A percentile compares a stretch with the other conserved stretches of the same genome.
Evolutionary conservation across 1,140 invertebrate genomes (phyloP).

Genomic region (Pteromalus puparum): DNA sequence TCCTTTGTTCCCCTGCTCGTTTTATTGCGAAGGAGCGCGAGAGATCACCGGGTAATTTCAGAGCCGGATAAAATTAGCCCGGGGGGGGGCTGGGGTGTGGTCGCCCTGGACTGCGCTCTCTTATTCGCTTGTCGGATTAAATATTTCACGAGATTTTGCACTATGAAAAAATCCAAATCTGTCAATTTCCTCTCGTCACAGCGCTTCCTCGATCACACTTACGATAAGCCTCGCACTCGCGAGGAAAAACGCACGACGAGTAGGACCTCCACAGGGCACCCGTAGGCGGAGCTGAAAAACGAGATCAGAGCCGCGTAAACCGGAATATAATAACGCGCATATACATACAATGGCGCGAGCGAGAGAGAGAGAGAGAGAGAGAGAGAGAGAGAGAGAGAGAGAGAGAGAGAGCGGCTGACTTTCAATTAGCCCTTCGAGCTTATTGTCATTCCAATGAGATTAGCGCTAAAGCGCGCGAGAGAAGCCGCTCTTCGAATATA

Average conservation of each 20-base stretch:
- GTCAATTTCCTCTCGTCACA: not conserved
- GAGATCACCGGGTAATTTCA: not conserved
- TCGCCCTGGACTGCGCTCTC: not conserved
- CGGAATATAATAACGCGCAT: slow-evolving; percentile 1
- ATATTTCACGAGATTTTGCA: not conserved
- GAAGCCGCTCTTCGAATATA: not conserved
- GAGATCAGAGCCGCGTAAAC: not conserved
- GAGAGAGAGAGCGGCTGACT: not conserved
- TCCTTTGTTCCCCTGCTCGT: not conserved
- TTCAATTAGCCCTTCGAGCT: slow-evolving; percentile 28
- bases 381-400: no score
- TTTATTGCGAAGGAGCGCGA: not conserved
- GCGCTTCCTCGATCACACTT: not conserved
- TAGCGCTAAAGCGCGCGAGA: not conserved
- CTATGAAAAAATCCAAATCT: no score
- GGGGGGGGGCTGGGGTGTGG: no score
- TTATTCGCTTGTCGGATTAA: not conserved
- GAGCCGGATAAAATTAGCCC: not conserved
- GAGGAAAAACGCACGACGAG: not conserved
- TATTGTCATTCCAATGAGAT: slow-evolving; percentile 7
- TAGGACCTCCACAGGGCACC: not conserved
- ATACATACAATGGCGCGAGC: not conserved
- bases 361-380: no score
- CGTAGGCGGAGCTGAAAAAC: not conserved
- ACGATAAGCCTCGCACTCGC: not conserved